phyloP scores from a whole-genome alignment of 2,797 vertebrate genomes.

The Florisuga fusca region DNA sequence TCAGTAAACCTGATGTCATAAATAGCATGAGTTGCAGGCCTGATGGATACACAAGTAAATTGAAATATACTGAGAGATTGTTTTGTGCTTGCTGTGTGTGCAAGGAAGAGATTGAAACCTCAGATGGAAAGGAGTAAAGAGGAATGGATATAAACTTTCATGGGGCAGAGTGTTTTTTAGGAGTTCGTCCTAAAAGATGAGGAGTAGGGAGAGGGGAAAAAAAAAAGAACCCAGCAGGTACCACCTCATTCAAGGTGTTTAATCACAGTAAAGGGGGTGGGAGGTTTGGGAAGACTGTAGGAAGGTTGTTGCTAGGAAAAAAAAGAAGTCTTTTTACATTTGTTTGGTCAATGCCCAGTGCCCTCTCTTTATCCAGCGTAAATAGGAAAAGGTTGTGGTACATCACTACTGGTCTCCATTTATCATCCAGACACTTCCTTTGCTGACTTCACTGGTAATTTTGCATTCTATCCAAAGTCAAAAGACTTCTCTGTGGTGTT shows the following conservation, averaged over 20 bases:
- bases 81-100: not conserved
- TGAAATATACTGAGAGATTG: not conserved
- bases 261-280: not conserved
- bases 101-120: not conserved
- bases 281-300: not conserved
- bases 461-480: not conserved
- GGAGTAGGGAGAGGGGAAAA: not conserved
- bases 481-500: not conserved
- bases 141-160: not conserved
- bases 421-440: constrained; percentile 3
- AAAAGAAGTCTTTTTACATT: not conserved
- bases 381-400: constrained; percentile 57
- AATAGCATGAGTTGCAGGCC: not conserved
- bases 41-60: not conserved
- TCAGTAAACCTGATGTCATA: not conserved
- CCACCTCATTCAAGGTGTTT: not conserved
- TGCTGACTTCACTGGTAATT: not conserved
- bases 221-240: not conserved
- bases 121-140: not conserved
- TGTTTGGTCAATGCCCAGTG: constrained; percentile 1
- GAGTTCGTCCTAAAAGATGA: not conserved
- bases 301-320: not conserved
- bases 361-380: constrained; percentile 23
- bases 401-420: not conserved
- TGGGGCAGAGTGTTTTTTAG: not conserved